Percentiles rank a stretch among this genome's conserved stretches.
phyloP scores from a whole-genome alignment of 2,888 invertebrate genomes.

The Melangyna quadrimaculata region DNA sequence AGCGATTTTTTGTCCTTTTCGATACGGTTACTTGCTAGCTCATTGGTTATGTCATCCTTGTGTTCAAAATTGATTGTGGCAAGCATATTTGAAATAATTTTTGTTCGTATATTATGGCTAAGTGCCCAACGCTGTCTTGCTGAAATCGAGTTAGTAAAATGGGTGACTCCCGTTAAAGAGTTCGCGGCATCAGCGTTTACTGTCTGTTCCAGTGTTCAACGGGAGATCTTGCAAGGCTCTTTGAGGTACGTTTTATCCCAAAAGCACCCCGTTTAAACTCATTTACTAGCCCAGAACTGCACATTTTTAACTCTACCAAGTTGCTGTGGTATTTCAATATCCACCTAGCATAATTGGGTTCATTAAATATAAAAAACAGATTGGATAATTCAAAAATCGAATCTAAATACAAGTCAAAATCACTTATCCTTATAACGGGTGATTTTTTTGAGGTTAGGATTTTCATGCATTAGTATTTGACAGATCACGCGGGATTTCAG shows the following conservation, averaged over 20 bases:
- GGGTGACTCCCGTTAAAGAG: no score
- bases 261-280: slow-evolving; percentile 5
- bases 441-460: no score
- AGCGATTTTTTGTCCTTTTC: background rate
- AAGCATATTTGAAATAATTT: background rate
- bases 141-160: no score
- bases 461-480: no score
- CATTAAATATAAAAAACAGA: no score
- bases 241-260: background rate
- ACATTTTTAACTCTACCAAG: background rate
- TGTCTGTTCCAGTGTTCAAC: slow-evolving; percentile 17
- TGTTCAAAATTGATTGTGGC: background rate
- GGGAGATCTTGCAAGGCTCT: background rate
- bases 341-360: no score
- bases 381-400: background rate
- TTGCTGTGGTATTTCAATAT: background rate
- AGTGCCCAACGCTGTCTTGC: no score
- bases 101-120: background rate
- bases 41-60: background rate
- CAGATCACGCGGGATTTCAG: no score
- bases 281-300: background rate
- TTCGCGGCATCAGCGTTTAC: no score
- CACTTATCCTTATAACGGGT: background rate
- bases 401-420: background rate
- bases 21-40: background rate